Conservation (phyloP, 2,888 invertebrate genomes). For the Pyrgus malvae region DNA sequence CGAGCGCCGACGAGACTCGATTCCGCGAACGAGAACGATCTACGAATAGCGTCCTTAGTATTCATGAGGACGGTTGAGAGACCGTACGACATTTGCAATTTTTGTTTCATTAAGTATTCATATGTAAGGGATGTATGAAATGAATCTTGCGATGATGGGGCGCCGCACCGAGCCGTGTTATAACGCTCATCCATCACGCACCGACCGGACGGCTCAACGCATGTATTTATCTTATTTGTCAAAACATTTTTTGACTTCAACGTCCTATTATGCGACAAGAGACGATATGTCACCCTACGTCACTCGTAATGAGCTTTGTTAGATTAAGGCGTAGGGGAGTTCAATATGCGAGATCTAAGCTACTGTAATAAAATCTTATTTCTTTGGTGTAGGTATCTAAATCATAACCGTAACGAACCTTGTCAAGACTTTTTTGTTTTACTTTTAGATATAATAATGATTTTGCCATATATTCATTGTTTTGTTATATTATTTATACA, state of each 20-base stretch:
- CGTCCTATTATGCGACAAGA: neutral
- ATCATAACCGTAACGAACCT: too few relatives aligned
- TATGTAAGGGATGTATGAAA: conserved; percentile 69
- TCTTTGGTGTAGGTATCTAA: too few relatives aligned
- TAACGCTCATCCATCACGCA: conserved; percentile 50
- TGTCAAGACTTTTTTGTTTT: too few relatives aligned
- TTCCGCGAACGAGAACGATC: conserved; percentile 67
- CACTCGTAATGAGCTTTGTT: neutral
- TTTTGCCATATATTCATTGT: too few relatives aligned
- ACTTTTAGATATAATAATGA: too few relatives aligned
- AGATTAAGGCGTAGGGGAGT: too few relatives aligned
- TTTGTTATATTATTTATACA: too few relatives aligned
- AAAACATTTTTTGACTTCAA: conserved; percentile 43
- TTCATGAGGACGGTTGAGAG: conserved; percentile 73
- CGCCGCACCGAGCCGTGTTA: conserved; percentile 41
- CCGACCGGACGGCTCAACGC: conserved; percentile 37
- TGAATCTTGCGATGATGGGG: conserved; percentile 53
- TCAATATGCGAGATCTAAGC: too few relatives aligned
- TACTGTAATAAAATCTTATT: too few relatives aligned
- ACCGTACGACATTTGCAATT: conserved; percentile 76
- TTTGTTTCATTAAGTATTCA: conserved; percentile 80
- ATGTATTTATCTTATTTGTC: conserved; percentile 52
- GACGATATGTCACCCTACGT: neutral
- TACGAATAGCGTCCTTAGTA: conserved; percentile 78
- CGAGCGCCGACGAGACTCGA: conserved; percentile 57